phyloP scores from a whole-genome alignment of 2,113 vertebrate species.

The Nothoprocta perdicaria region DNA sequence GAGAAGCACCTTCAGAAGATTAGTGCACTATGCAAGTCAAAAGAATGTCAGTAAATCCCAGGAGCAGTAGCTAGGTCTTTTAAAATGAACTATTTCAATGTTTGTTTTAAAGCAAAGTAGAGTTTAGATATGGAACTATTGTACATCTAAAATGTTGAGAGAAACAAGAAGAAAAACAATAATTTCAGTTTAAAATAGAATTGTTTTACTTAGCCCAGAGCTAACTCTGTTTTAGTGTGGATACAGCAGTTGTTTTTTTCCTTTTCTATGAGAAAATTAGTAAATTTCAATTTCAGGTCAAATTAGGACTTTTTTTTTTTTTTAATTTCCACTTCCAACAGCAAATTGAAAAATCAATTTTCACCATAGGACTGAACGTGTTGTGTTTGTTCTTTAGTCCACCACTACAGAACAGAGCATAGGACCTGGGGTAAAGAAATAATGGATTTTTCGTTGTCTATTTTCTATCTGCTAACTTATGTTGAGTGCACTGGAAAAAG shows the following conservation, averaged over 20 bases:
- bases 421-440: neutral
- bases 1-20: neutral
- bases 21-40: neutral
- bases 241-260: neutral
- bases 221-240: neutral
- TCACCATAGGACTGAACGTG: neutral
- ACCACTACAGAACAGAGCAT: neutral
- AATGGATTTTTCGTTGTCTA: no score
- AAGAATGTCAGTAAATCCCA: neutral
- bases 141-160: neutral
- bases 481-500: neutral
- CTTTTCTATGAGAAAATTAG: slow-evolving; percentile 7
- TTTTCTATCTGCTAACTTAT: neutral
- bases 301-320: slow-evolving; percentile 3
- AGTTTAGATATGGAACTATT: neutral
- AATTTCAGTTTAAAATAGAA: neutral
- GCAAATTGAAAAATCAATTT: slow-evolving; percentile 38
- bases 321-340: slow-evolving; percentile 39
- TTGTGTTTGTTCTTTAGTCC: neutral
- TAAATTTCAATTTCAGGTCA: neutral
- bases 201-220: neutral
- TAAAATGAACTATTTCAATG: neutral
- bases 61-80: neutral
- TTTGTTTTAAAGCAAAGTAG: neutral
- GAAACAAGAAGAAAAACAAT: neutral